These are phyloP conservation scores for Sarcophaga caerulescens DNA, from an alignment of 2,888 invertebrate genomes.

Conservation along the genomic window DNA sequence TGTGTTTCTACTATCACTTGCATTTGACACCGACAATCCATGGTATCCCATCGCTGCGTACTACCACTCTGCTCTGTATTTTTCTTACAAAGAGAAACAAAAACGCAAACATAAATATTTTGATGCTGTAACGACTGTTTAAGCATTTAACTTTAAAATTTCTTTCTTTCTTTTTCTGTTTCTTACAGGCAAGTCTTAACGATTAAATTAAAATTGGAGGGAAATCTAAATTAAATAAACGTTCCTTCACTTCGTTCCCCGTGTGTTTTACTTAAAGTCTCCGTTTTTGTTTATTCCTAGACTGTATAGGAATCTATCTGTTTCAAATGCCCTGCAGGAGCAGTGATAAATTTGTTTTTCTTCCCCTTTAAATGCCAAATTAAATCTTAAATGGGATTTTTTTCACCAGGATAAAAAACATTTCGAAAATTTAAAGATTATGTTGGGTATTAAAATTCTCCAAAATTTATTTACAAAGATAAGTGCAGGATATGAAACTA, in stretches of 20 bases:
- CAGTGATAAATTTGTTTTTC: constrained; percentile 7
- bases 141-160: constrained; percentile 49
- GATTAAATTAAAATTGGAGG: constrained; percentile 55
- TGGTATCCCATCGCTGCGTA: not conserved
- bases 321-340: constrained; percentile 41
- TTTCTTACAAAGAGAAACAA: not conserved
- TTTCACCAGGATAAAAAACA: constrained; percentile 25
- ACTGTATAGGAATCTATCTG: constrained; percentile 34
- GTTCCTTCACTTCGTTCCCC: constrained; percentile 20
- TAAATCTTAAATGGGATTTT: constrained; percentile 50
- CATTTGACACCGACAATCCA: no score
- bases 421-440: constrained; percentile 37
- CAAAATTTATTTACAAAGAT: not conserved
- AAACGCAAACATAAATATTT: constrained; percentile 23
- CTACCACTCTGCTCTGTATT: not conserved
- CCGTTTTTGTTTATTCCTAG: constrained; percentile 11
- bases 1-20: no score
- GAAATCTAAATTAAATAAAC: constrained; percentile 53
- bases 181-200: constrained; percentile 29
- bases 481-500: not conserved
- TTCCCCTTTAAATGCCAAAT: constrained; percentile 23
- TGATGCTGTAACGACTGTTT: constrained; percentile 42
- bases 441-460: not conserved
- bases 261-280: constrained; percentile 5
- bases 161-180: constrained; percentile 8